A percentile compares a stretch with the other conserved stretches of the same genome.
phyloP scores from a whole-genome alignment of 2,797 vertebrate species.

The Todus mexicanus region DNA sequence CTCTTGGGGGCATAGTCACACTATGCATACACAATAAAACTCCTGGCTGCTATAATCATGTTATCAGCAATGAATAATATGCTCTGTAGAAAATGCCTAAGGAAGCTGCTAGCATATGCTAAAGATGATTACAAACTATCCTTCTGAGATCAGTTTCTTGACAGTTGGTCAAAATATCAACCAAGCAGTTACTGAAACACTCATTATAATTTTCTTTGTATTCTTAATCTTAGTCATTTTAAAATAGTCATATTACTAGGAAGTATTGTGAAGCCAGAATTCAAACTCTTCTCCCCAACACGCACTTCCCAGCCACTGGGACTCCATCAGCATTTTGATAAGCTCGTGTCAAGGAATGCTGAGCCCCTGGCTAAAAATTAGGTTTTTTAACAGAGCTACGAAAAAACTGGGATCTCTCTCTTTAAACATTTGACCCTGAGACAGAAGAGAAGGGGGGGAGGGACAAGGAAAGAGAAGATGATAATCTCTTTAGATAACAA shows the following conservation, averaged over 20 bases:
- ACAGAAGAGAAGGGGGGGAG: neutral
- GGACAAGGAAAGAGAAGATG: neutral
- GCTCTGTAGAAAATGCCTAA: neutral
- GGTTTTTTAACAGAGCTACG: neutral
- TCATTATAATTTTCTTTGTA: neutral
- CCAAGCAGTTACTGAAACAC: neutral
- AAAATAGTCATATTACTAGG: neutral
- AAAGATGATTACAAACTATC: neutral
- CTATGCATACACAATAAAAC: neutral
- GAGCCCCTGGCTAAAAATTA: neutral
- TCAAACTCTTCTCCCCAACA: neutral
- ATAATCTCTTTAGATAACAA: slow-evolving; percentile 36
- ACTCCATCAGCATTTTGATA: neutral
- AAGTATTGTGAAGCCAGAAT: neutral
- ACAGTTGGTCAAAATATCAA: neutral
- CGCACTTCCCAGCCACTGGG: fast-evolving
- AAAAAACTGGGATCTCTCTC: neutral
- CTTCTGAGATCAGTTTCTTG: neutral
- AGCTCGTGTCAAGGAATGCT: neutral
- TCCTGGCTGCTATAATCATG: neutral
- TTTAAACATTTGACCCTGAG: slow-evolving; percentile 23
- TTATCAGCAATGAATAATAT: neutral
- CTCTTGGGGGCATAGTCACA: neutral
- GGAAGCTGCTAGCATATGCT: neutral
- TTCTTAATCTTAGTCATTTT: neutral